Base-by-base conservation (phyloP, 1,140 invertebrate species). In the Bactericera cockerelli region DNA sequence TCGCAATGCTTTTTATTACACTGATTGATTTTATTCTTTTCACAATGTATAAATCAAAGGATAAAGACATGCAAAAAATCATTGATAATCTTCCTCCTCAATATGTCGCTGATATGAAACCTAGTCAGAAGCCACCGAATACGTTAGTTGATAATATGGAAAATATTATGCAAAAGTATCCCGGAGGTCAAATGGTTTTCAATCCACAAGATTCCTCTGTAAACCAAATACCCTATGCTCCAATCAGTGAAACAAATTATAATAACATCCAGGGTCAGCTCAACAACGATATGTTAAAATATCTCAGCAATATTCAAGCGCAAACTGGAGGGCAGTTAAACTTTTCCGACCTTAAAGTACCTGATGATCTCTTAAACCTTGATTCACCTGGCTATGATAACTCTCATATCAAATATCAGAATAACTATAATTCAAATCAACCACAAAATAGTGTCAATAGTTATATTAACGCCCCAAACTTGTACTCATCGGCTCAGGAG, bases 31-130 rank as follows among this genome's bases (percentile, higher is more conserved):
- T 49, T 22, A 4, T 49, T 22, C 42, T 49, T 8, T 49, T 49
- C 22, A 49, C 42, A 3, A 49, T 49, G 42, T 49, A 49, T 22
- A 4, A 16, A 22, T 49, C 42, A 10, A 49, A 49, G 19, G 42
- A 49, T 22, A 49, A 49, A 49, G 42, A 49, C 19, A 49, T 49
- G 42, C 42, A 49, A n/a, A 49, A 49, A 49, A 49, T 49, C 42
- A 49, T 49, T 49, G 42, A 49, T 16, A 49, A 49, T 22, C 22
- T 49, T 19, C 42, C 42, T 19, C 42, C 42, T 6, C 42, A 49
- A n/a, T 49, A 49, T 22, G 22, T 49, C n/a, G n/a, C 4, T 22
- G 42, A 49, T 49, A 49, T 49, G 22, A 49, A 49, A 49, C 42
- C 42, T 49, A 49, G n/a, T 16, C 42, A 49, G n/a, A 49, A n/a